Evolutionary conservation across 92 coral and sea anemone species (phyloP), one percentile per base, ranked within the genome.

Genomic region (Siderastrea radians): DNA sequence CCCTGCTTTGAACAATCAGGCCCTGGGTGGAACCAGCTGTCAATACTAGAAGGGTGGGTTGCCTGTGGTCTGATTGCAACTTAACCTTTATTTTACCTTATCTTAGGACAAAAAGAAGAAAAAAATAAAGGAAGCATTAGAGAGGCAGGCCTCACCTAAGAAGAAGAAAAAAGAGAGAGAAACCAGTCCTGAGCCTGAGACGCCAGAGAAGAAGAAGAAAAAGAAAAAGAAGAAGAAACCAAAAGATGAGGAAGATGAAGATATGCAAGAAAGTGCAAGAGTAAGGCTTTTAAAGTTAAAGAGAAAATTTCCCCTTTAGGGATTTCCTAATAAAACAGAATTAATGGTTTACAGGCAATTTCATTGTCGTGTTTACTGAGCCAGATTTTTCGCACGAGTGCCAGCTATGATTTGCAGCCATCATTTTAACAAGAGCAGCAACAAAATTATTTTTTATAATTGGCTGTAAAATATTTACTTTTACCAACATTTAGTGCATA

Each of bases 171-270:
- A 90, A 60, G 77, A 57, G n/a, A 89, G 55, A 57, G 85, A 84
- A 59, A 66, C 67, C 5, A 78, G 59, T 61, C 85, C 90, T 45
- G 94, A 92, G 52, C 92, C 92, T 16, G 85, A 80, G 14, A 57
- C 72, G 17, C 80, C 93, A 68, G 92, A 87, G 44, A 83, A 87
- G 81, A 87, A 79, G 66, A 94, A 90, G 76, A 94, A 85, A 54
- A 94, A 92, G 85, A 94, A 91, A 15, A 93, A 94, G 90, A 93
- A 93, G 66, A 90, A 83, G 87, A 89, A 78, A 75, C 76, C 73
- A 13, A 57, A 87, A 44, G 89, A 84, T 58, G 85, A 68, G n/a
- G 81, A 58, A 38, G 77, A 79, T 10, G 90, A 74, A 3, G 52
- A 76, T 84, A 11, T n/a, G 15, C 65, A 43, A 51, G 77, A 68